Evolutionary conservation across 2,797 vertebrate species (phyloP).

Genomic region (Apogon hyalosoma): DNA sequence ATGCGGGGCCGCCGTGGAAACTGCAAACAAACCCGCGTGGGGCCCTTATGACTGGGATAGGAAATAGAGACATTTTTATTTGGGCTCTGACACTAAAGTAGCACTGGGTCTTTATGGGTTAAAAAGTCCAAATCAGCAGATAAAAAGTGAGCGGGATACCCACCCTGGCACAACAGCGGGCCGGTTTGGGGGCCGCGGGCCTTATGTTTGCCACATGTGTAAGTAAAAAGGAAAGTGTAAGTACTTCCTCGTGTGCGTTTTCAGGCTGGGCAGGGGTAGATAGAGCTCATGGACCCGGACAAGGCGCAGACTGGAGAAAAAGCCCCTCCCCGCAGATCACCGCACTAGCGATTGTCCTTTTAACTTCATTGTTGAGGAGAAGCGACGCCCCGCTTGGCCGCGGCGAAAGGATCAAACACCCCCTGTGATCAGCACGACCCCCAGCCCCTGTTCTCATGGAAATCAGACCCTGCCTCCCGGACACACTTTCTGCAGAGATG

Average conservation of each 20-base stretch:
- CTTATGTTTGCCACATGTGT: background rate
- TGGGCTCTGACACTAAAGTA: no score
- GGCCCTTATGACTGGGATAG: no score
- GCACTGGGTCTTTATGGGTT: no score
- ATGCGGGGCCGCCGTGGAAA: no score
- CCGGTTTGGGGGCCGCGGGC: no score
- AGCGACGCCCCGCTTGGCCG: constrained; percentile 69
- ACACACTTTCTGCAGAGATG: constrained; percentile 67
- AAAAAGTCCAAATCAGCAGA: no score
- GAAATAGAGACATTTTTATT: no score
- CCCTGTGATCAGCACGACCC: constrained; percentile 58
- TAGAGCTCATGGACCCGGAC: constrained; percentile 40
- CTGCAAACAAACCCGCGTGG: no score
- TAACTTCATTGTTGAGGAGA: constrained; percentile 81
- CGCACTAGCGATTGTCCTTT: constrained; percentile 65
- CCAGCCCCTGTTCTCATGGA: constrained; percentile 75
- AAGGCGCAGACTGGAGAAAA: constrained; percentile 34
- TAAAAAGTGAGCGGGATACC: no score
- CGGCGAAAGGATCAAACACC: constrained; percentile 71
- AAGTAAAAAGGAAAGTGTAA: background rate
- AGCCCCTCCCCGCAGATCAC: constrained; percentile 76
- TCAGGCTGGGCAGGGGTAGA: constrained; percentile 14
- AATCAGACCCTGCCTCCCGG: constrained; percentile 68
- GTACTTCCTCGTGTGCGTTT: constrained; percentile 1
- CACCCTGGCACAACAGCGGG: no score